A percentile compares a stretch with the other conserved stretches of the same genome.
phyloP scores from a whole-genome alignment of 2,113 vertebrate genomes.

The Aramus guarauna region DNA sequence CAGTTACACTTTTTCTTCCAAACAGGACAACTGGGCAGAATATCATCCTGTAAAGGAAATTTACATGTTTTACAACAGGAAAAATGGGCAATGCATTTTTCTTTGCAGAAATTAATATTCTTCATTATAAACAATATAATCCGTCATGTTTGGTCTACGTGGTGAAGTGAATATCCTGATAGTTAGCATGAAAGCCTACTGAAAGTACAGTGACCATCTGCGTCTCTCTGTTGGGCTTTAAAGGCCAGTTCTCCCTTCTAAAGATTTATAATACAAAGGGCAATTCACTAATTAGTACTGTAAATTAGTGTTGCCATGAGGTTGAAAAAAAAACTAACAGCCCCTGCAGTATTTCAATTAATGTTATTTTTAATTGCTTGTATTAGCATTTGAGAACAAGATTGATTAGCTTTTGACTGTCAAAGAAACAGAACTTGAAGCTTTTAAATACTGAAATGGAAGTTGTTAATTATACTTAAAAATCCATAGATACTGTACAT shows the following conservation, averaged over 20 bases:
- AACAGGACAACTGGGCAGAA: conserved; percentile 46
- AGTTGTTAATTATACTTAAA: conserved; percentile 75
- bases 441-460: conserved; percentile 62
- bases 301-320: conserved; percentile 72
- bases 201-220: conserved; percentile 36
- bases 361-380: conserved; percentile 76
- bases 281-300: conserved; percentile 68
- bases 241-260: conserved; percentile 59
- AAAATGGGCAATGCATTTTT: conserved; percentile 59
- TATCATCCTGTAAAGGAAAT: conserved; percentile 49
- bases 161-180: conserved; percentile 44
- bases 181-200: neutral
- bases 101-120: conserved; percentile 61
- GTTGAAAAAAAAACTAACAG: conserved; percentile 59
- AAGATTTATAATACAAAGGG: conserved; percentile 68
- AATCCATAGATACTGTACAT: conserved; percentile 58
- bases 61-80: conserved; percentile 64
- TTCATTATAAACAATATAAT: conserved; percentile 58
- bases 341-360: conserved; percentile 75
- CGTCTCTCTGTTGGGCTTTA: conserved; percentile 57
- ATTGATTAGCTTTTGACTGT: conserved; percentile 75
- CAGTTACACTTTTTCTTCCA: conserved; percentile 47
- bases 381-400: conserved; percentile 76
- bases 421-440: conserved; percentile 68
- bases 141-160: conserved; percentile 30